Base-by-base conservation (phyloP, 2,888 invertebrate genomes). In the Drosophila maculinotata region DNA sequence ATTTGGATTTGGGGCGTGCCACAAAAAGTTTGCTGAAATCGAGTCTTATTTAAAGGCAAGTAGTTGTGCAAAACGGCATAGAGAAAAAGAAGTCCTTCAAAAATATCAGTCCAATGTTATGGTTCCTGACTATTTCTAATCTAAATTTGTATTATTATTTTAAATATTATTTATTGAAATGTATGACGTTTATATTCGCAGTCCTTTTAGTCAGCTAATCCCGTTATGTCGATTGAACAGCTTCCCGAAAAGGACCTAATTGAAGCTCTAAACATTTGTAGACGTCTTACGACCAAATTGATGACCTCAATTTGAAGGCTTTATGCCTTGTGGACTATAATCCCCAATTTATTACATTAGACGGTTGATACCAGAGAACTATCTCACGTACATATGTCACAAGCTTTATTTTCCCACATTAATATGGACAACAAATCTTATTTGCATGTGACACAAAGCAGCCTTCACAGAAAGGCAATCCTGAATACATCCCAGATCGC, bases 31-130 rank as follows among this genome's bases (percentile, higher is more conserved):
- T 82, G 51, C 68, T 45, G 38, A 69, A 79, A 71, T 72, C 73
- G 72, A 62, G 63, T 60, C 69, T 69, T 69, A 80, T 85, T 82
- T 79, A 85, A 80, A 76, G 69, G 62, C 72, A 81, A 73, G 73
- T 79, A 79, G 60, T 66, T 53, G 47, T 41, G 47, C 33, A 41
- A 49, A 38, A 28, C n/a, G 25, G 25, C 47, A 42, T 30, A 51
- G 36, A 35, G 42, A 49, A 38, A 45, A 33, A 7, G 5, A 42
- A 4, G 10, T 10, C n/a, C 6, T 1, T 2, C 17, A 39, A 4
- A 14, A 9, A 7, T 4, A 1, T n/a, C n/a, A n/a, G n/a, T n/a
- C n/a, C n/a, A n/a, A n/a, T n/a, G n/a, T n/a, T n/a, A n/a, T n/a
- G n/a, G n/a, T n/a, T n/a, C n/a, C n/a, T n/a, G n/a, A n/a, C n/a